Conservation (phyloP, 1,140 invertebrate species). For the Lepidotrigona ventralis region DNA sequence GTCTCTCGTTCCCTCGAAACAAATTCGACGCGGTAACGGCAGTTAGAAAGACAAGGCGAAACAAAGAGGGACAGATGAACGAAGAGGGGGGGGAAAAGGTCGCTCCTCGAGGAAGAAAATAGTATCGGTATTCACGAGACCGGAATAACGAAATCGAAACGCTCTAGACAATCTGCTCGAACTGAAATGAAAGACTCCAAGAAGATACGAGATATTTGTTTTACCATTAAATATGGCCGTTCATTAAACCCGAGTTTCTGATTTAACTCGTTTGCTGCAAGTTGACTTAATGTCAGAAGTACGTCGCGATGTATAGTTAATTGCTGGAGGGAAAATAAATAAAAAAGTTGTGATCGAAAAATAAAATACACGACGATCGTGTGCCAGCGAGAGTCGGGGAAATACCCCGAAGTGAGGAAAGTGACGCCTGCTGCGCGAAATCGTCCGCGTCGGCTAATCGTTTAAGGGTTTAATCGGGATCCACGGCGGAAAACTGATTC, state of each 20-base stretch:
- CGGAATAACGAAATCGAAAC: conserved; percentile 28
- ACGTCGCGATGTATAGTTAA: no score
- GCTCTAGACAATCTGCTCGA: neutral
- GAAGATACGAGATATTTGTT: conserved; percentile 35
- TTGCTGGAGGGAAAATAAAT: no score
- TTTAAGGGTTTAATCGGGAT: conserved; percentile 50
- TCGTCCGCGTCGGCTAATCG: neutral
- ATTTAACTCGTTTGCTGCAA: no score
- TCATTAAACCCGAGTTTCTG: conserved; percentile 47
- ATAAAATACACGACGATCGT: neutral
- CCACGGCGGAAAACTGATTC: conserved; percentile 30
- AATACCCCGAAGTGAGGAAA: neutral
- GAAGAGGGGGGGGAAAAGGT: neutral
- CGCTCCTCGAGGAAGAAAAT: neutral
- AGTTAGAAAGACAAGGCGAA: neutral
- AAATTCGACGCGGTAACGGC: neutral
- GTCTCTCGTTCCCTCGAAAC: neutral
- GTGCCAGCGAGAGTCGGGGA: neutral
- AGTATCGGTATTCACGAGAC: conserved; percentile 15
- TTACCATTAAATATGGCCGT: conserved; percentile 31
- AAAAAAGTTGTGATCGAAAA: neutral
- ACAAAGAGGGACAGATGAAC: neutral
- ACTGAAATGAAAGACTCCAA: neutral
- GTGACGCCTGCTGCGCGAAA: no score
- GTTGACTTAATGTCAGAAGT: no score